phyloP scores from a whole-genome alignment of 2,113 vertebrate species.

The Antennarius striatus region DNA sequence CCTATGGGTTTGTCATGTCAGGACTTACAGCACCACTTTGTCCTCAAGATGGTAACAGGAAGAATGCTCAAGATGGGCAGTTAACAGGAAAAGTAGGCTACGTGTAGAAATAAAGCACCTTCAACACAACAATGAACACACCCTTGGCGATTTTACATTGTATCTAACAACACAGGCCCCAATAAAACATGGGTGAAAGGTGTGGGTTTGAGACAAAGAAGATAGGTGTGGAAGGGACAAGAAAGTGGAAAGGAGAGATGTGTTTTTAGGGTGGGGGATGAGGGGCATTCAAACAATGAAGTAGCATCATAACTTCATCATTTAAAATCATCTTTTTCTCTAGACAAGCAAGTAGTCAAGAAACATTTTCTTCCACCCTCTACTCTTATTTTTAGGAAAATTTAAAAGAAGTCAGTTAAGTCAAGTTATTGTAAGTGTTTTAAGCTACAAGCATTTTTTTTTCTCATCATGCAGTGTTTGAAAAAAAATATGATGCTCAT shows the following conservation, averaged over 20 bases:
- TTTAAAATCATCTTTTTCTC: slow-evolving; percentile 41
- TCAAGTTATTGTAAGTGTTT: slow-evolving; percentile 49
- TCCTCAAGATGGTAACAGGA: slow-evolving; percentile 26
- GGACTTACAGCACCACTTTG: slow-evolving; percentile 43
- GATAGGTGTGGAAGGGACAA: slow-evolving; percentile 46
- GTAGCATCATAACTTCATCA: slow-evolving; percentile 67
- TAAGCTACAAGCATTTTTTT: slow-evolving; percentile 62
- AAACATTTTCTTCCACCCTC: slow-evolving; percentile 87
- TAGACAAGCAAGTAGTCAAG: slow-evolving; percentile 76
- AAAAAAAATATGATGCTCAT: slow-evolving; percentile 37
- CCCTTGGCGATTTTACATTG: slow-evolving; percentile 61
- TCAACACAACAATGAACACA: slow-evolving; percentile 63
- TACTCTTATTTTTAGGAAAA: slow-evolving; percentile 65
- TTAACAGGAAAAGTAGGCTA: slow-evolving; percentile 36
- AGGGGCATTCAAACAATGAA: slow-evolving; percentile 65
- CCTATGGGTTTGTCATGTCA: slow-evolving; percentile 68
- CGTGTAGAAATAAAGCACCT: slow-evolving; percentile 50
- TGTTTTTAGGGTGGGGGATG: slow-evolving; percentile 8
- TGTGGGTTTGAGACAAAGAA: slow-evolving; percentile 43
- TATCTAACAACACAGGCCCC: slow-evolving; percentile 61
- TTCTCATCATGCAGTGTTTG: slow-evolving; percentile 54
- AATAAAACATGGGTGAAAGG: slow-evolving; percentile 61
- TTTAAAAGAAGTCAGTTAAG: slow-evolving; percentile 40
- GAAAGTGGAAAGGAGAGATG: slow-evolving; percentile 53
- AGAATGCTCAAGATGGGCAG: slow-evolving; percentile 8